phyloP scores from a whole-genome alignment of 1,140 invertebrate genomes.

The Drosophila mauritiana region DNA sequence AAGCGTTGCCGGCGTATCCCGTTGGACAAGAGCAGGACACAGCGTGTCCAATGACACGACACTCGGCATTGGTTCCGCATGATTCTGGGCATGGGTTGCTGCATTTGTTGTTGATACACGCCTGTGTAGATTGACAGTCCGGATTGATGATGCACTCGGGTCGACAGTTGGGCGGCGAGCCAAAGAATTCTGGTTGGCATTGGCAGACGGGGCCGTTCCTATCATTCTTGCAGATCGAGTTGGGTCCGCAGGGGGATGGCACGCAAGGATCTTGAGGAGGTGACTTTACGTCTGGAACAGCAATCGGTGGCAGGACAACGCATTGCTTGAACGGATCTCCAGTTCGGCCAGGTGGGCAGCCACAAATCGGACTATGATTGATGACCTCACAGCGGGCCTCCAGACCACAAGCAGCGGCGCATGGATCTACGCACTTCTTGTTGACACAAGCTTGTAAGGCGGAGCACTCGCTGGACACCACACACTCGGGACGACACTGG shows the following conservation, averaged over 20 bases:
- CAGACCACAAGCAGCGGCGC: conserved; percentile 91
- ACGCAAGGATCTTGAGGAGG: conserved; percentile 86
- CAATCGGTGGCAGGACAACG: conserved; percentile 85
- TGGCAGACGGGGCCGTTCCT: conserved; percentile 88
- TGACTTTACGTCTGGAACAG: conserved; percentile 54
- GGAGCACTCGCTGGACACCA: conserved; percentile 93
- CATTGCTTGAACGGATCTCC: conserved; percentile 94
- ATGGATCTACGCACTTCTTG: conserved; percentile 94
- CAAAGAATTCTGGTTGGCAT: conserved; percentile 89
- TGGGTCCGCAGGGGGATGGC: conserved; percentile 89
- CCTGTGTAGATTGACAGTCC: conserved; percentile 89
- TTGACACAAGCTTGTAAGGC: conserved; percentile 92
- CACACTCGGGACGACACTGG: conserved; percentile 92
- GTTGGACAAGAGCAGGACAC: conserved; percentile 90
- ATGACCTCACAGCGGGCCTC: conserved; percentile 94
- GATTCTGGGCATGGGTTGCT: conserved; percentile 89
- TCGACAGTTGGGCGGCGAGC: conserved; percentile 90
- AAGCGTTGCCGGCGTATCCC: conserved; percentile 90
- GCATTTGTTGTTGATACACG: conserved; percentile 90
- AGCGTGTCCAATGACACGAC: conserved; percentile 89
- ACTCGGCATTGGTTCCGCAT: conserved; percentile 90
- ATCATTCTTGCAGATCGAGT: conserved; percentile 88
- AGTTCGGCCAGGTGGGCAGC: conserved; percentile 90
- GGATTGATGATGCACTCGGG: conserved; percentile 90
- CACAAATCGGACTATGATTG: conserved; percentile 93